Percentiles rank a stretch among this genome's conserved stretches.
Evolutionary conservation across 2,113 vertebrate genomes (phyloP).

Genomic region (Calonectris borealis): DNA sequence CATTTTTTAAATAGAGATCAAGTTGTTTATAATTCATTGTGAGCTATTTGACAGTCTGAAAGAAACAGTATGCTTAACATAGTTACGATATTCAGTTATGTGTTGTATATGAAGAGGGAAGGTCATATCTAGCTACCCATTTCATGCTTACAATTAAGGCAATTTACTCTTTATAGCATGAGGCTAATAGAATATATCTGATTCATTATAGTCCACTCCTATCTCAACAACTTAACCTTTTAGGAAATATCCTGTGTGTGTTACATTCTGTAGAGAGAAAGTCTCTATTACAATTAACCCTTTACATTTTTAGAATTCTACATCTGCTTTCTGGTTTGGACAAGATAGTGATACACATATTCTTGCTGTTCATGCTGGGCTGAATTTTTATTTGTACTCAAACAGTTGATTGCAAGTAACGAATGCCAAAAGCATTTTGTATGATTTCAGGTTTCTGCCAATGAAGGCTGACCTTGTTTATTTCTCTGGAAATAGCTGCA

Average conservation of each 20-base stretch:
- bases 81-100: neutral
- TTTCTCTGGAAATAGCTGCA: conserved; percentile 56
- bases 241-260: neutral
- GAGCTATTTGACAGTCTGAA: neutral
- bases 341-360: neutral
- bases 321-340: neutral
- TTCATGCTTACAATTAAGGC: neutral
- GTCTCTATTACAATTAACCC: neutral
- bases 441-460: conserved; percentile 58
- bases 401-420: conserved; percentile 16
- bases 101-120: neutral
- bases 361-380: neutral
- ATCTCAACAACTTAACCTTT: neutral
- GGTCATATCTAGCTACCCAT: neutral
- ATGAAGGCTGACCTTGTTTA: conserved; percentile 53
- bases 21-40: neutral
- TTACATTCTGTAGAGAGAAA: neutral
- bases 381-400: conserved; percentile 17
- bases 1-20: neutral
- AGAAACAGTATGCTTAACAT: neutral
- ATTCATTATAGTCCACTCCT: neutral
- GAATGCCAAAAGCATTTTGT: conserved; percentile 53
- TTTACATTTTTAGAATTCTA: neutral
- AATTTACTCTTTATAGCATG: neutral
- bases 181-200: neutral